Evolutionary conservation across 2,888 invertebrate genomes (phyloP).

Genomic region (Syrphus vitripennis): DNA sequence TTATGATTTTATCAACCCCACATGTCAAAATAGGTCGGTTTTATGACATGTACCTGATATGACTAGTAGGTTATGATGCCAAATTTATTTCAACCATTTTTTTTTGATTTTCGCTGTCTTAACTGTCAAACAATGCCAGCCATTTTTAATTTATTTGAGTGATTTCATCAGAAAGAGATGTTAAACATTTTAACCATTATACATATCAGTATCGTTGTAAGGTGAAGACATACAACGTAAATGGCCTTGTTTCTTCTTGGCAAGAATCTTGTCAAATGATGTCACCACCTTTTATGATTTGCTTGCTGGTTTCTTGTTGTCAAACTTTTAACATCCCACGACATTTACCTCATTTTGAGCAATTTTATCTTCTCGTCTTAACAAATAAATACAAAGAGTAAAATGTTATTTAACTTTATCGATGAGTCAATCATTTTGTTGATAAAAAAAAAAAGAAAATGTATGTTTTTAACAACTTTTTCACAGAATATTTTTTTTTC

Average conservation of each 20-base stretch:
- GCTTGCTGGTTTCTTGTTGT: neutral
- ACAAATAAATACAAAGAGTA: neutral
- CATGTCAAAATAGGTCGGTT: neutral
- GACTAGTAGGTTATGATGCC: neutral
- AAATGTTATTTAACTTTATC: slow-evolving; percentile 8
- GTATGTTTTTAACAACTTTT: neutral
- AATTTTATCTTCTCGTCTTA: neutral
- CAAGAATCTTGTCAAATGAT: slow-evolving; percentile 31
- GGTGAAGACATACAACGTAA: neutral
- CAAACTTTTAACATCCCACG: slow-evolving; percentile 34
- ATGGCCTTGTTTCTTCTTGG: slow-evolving; percentile 14
- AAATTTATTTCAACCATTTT: neutral
- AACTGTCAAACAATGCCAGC: neutral
- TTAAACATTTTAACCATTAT: slow-evolving; percentile 4
- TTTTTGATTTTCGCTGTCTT: neutral
- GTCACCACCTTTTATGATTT: slow-evolving; percentile 33
- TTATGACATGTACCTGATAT: neutral
- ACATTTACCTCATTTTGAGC: slow-evolving; percentile 10
- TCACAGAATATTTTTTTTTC: neutral
- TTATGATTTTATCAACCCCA: neutral
- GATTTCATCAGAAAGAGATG: slow-evolving; percentile 8
- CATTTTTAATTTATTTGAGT: slow-evolving; percentile 15
- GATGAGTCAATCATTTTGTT: slow-evolving; percentile 12
- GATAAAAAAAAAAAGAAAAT: neutral
- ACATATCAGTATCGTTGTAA: slow-evolving; percentile 10